A percentile compares a stretch with the other conserved stretches of the same genome.
Evolutionary conservation across 2,797 vertebrate genomes (phyloP).

Genomic region (Amniataba percoides): DNA sequence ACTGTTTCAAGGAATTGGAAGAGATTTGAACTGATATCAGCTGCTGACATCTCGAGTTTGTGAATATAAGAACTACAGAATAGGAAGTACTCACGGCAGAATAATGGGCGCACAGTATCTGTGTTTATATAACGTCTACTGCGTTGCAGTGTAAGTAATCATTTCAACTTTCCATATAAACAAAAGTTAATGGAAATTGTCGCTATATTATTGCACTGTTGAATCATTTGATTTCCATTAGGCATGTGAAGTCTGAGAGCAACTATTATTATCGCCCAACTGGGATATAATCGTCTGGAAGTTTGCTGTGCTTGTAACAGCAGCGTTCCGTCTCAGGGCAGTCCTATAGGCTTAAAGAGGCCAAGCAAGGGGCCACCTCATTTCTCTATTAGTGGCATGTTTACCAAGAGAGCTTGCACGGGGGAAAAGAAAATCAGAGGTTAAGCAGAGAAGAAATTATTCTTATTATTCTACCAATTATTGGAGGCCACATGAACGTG

Average conservation of each 20-base stretch:
- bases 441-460: slow-evolving; percentile 13
- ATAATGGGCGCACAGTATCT: slow-evolving; percentile 17
- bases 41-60: slow-evolving; percentile 35
- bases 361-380: slow-evolving; percentile 7
- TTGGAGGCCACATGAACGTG: background rate
- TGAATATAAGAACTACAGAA: slow-evolving; percentile 12
- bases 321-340: slow-evolving; percentile 30
- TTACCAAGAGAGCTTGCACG: slow-evolving; percentile 13
- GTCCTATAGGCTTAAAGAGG: slow-evolving; percentile 25
- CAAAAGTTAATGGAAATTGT: slow-evolving; percentile 18
- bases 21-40: slow-evolving; percentile 27
- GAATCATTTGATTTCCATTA: slow-evolving; percentile 40
- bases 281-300: slow-evolving; percentile 45
- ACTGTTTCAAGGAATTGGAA: slow-evolving; percentile 26
- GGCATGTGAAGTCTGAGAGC: slow-evolving; percentile 13
- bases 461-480: background rate
- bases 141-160: background rate
- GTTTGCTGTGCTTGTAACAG: slow-evolving; percentile 36
- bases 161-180: slow-evolving; percentile 21
- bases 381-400: slow-evolving; percentile 38
- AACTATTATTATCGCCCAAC: slow-evolving; percentile 25
- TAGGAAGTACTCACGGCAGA: slow-evolving; percentile 16
- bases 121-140: slow-evolving; percentile 12
- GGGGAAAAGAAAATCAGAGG: slow-evolving; percentile 8
- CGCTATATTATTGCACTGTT: slow-evolving; percentile 12